phyloP scores from a whole-genome alignment of 1,140 invertebrate species.

The Pogonognathellus flavescens region DNA sequence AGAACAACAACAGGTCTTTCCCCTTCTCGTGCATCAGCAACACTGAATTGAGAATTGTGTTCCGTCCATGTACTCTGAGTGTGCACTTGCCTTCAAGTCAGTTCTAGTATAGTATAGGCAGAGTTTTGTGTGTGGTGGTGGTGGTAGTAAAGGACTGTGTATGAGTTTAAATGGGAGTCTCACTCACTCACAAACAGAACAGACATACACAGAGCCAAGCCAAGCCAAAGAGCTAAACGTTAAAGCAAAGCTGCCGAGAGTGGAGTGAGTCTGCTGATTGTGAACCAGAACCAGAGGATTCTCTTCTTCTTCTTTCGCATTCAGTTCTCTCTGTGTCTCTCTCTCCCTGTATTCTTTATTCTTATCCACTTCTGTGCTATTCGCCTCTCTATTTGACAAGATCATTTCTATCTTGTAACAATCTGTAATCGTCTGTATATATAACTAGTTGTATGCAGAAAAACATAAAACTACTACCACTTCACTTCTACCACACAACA shows the following conservation, averaged over 20 bases:
- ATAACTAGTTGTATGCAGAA: no score
- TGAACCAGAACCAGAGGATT: conserved; percentile 49
- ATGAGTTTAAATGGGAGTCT: conserved; percentile 31
- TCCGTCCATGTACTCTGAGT: neutral
- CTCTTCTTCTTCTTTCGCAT: conserved; percentile 29
- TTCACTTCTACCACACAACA: no score
- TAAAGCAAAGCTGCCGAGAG: conserved; percentile 7
- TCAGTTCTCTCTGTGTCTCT: neutral
- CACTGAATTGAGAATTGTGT: conserved; percentile 28
- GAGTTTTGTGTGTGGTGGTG: no score
- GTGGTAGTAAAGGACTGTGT: neutral
- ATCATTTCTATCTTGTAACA: no score
- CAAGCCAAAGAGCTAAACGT: neutral
- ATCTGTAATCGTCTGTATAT: no score
- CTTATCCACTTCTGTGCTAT: neutral
- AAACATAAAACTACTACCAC: no score
- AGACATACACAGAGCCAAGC: conserved; percentile 10
- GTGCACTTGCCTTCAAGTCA: no score
- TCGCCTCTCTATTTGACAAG: no score
- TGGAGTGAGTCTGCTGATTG: conserved; percentile 38
- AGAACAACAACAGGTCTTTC: conserved; percentile 48
- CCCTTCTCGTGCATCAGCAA: conserved; percentile 18
- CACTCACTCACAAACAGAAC: conserved; percentile 1
- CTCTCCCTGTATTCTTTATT: neutral
- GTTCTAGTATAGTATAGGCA: neutral